Evolutionary conservation across 2,888 invertebrate genomes (phyloP), one percentile per base, ranked within the genome.

Genomic region (Incurvaria masculella): DNA sequence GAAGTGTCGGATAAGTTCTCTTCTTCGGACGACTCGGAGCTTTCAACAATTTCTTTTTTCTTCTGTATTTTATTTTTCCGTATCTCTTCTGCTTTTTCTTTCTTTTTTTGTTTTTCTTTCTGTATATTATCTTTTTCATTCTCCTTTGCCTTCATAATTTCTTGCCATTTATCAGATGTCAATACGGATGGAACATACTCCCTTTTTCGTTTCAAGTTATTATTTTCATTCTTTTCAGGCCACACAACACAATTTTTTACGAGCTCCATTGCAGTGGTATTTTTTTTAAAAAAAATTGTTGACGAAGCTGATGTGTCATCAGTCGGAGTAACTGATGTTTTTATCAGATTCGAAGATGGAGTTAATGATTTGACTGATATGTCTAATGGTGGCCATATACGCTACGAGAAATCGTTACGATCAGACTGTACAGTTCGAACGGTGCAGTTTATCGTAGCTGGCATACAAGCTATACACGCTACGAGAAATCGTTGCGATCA

Each of bases 91-190:
- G 19, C 10, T 20, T 42, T 42, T 43, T 21, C 23, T 47, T 33
- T 17, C 23, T n/a, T 17, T 11, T 33, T 47, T 18, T 27, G 23
- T 16, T 42, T 26, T 42, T 47, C 47, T 47, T 17, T 47, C 47
- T 21, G 41, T 42, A 8, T 11, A n/a, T 18, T 45, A 21, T 45
- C 23, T 18, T 46, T 46, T 47, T 47, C 40, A 21, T n/a, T n/a
- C n/a, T n/a, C n/a, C n/a, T 47, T 47, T 47, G 47, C 44, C 44
- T 47, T 11, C 44, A 47, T 46, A 18, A 47, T 47, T 19, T 44
- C 27, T 20, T 44, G 20, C 47, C 47, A 47, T 26, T 26, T 47
- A 21, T 47, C 47, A n/a, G 47, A 47, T 33, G 47, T 47, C 43
- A 47, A 10, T 11, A 47, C 47, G n/a, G 47, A 47, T 26, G 47